Percentiles rank a stretch among this genome's conserved stretches.
phyloP scores from a whole-genome alignment of 2,888 invertebrate species.

The Acholoe squamosa region DNA sequence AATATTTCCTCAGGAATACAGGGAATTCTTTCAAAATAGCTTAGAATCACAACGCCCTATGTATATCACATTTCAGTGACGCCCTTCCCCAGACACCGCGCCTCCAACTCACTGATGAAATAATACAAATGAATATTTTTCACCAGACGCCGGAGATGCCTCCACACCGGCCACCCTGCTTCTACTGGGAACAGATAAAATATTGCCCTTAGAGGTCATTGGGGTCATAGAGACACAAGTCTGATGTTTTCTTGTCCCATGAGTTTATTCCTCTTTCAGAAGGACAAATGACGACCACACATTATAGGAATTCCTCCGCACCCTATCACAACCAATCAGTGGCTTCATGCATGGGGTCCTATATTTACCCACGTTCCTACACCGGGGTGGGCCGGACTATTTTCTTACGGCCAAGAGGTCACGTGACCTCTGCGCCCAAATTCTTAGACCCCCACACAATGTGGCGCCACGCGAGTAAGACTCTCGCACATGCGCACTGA shows the following conservation, averaged over 20 bases:
- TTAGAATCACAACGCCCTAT: not conserved
- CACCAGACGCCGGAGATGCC: not conserved
- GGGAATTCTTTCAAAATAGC: constrained; percentile 1
- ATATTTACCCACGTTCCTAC: constrained; percentile 19
- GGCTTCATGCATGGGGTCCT: not conserved
- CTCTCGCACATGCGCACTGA: constrained; percentile 25
- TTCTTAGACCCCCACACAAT: not conserved
- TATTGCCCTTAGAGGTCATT: not conserved
- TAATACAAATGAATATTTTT: constrained; percentile 36
- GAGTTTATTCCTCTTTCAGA: constrained; percentile 29
- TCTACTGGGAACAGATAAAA: not conserved
- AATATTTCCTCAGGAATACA: constrained; percentile 1
- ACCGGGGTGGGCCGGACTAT: not conserved
- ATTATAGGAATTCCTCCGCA: not conserved
- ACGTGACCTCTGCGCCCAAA: not conserved
- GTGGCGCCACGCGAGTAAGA: not conserved
- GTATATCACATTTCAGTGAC: not conserved
- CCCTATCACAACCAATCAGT: constrained; percentile 2
- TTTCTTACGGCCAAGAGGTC: constrained; percentile 33
- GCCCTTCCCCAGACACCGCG: not conserved
- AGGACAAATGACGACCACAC: not conserved
- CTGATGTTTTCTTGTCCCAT: not conserved
- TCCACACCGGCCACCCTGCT: not conserved
- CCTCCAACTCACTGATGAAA: constrained; percentile 4
- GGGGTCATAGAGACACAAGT: not conserved